phyloP scores from a whole-genome alignment of 2,888 invertebrate genomes.

The Volucella inanis region DNA sequence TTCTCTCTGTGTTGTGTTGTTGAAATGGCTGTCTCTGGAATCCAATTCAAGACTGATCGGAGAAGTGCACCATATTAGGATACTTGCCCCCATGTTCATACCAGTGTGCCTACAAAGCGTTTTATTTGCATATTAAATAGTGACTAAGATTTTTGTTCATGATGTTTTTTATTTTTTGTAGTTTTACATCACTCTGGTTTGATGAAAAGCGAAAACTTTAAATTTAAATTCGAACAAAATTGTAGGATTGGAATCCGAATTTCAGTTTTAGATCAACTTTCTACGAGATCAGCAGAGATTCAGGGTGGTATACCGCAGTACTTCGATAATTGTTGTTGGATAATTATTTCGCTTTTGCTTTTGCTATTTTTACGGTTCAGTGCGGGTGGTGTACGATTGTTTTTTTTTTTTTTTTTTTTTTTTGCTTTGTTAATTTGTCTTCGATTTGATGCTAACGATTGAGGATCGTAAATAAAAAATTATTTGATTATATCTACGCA shows the following conservation, averaged over 20 bases:
- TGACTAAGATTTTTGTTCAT: slow-evolving; percentile 32
- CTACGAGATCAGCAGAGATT: slow-evolving; percentile 60
- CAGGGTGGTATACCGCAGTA: slow-evolving; percentile 16
- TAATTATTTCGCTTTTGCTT: slow-evolving; percentile 34
- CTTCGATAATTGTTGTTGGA: background rate
- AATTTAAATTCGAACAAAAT: slow-evolving; percentile 19
- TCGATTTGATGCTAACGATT: slow-evolving; percentile 7
- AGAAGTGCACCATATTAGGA: slow-evolving; percentile 65
- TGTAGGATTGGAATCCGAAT: slow-evolving; percentile 49
- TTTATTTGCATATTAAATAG: slow-evolving; percentile 63
- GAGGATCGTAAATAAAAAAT: slow-evolving; percentile 19
- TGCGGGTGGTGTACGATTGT: slow-evolving; percentile 52
- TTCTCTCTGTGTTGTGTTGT: too few species aligned
- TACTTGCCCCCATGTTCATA: slow-evolving; percentile 50
- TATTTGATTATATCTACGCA: background rate
- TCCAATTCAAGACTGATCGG: slow-evolving; percentile 41
- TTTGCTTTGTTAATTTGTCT: slow-evolving; percentile 16
- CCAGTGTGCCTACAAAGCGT: slow-evolving; percentile 25
- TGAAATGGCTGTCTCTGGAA: background rate
- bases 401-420: slow-evolving; percentile 25
- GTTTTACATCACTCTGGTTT: slow-evolving; percentile 32
- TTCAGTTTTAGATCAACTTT: slow-evolving; percentile 72
- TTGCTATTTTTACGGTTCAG: slow-evolving; percentile 55
- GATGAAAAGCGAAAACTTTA: slow-evolving; percentile 50
- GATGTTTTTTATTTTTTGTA: too few species aligned